Base-by-base conservation (phyloP, 1,140 invertebrate genomes). In the Trissolcus basalis region DNA sequence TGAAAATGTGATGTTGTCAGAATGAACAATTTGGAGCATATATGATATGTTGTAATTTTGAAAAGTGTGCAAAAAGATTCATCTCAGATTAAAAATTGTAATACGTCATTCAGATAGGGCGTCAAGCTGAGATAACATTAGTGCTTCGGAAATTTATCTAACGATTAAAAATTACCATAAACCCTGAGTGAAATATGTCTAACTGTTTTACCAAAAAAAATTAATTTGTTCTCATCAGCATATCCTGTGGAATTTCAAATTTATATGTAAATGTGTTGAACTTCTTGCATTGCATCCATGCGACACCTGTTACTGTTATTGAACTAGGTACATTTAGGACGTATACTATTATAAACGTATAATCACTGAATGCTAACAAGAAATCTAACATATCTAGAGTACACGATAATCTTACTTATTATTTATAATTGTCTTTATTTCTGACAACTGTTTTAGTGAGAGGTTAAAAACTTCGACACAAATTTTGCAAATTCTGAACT, bases 221-320 rank as follows among this genome's bases (percentile, higher is more conserved):
- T 44, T 12, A 12, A 13, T 35, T 16, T 16, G 36, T 33, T 14
- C 32, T 59, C 41, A 59, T 69, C 65, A 60, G 49, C 65, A 53
- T 59, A 69, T 54, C 51, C 47, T 51, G 43, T 33, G 50, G 41
- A 59, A 60, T 53, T 69, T 54, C 60, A 64, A 64, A 64, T 64
- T 64, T 69, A 47, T 69, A 69, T 69, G 65, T 51, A 69, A 69
- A 69, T 69, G 47, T 41, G 54, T 69, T 69, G 41, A 69, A 69
- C 65, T 69, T 69, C 65, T 69, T 69, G 65, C 49, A 58, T 41
- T 53, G 64, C 48, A 51, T 68, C 48, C 27, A 58, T 47, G 65
- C 54, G 55, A 54, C 65, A 69, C 55, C 65, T 69, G 65, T 54
- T 69, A 69, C 49, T 69, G 65, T 58, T 58, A 68, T 68, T 59